Evolutionary conservation across 2,888 invertebrate species (phyloP).

Genomic region (Spisula subtruncata): DNA sequence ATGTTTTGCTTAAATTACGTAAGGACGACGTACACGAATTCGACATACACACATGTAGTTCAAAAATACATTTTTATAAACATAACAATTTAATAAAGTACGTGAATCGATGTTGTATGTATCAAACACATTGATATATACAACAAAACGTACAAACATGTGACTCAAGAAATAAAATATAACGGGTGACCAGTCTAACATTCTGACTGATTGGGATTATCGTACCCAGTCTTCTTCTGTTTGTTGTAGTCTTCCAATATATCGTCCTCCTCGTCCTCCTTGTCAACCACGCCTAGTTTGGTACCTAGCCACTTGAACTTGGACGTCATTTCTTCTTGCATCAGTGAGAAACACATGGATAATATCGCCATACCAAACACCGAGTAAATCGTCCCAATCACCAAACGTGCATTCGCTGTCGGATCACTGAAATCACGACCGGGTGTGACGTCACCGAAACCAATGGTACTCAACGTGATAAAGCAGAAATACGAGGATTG

Average conservation of each 20-base stretch:
- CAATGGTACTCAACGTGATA: constrained; percentile 87
- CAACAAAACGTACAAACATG: background rate
- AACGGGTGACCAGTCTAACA: constrained; percentile 5
- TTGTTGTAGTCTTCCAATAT: background rate
- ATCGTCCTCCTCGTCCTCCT: constrained; percentile 78
- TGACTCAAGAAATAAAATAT: background rate
- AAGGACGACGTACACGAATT: background rate
- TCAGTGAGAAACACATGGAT: constrained; percentile 88
- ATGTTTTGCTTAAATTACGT: background rate
- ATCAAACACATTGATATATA: background rate
- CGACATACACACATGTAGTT: background rate
- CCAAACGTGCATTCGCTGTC: constrained; percentile 83
- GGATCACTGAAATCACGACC: constrained; percentile 84
- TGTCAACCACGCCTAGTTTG: constrained; percentile 85
- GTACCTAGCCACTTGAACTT: constrained; percentile 87
- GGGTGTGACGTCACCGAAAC: constrained; percentile 87
- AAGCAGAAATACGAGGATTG: constrained; percentile 88
- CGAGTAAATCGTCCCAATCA: constrained; percentile 86
- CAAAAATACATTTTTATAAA: background rate
- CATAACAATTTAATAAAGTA: background rate
- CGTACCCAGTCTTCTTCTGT: background rate
- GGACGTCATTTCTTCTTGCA: constrained; percentile 88
- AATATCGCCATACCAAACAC: constrained; percentile 88
- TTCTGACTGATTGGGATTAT: background rate
- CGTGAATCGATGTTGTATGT: background rate